Base-by-base conservation (phyloP, 2,888 invertebrate genomes). In the Anaspis maculata region DNA sequence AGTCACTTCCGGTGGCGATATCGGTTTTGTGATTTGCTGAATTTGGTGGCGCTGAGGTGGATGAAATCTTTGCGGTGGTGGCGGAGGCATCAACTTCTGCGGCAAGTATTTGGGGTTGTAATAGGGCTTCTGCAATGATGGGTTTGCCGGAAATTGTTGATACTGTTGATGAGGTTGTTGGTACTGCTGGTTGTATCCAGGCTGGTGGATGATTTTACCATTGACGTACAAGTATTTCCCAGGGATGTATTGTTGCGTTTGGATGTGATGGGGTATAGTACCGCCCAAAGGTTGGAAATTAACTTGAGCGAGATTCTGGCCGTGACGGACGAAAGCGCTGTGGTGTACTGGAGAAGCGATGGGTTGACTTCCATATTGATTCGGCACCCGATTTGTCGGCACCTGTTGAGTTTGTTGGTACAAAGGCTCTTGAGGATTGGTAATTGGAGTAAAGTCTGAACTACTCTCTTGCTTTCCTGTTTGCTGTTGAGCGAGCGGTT, bases 271-370 rank as follows among this genome's bases (percentile, higher is more conserved):
- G 1, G 44, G 45, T 27, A 36, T 37, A 3, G 37, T 27, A 22
- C 32, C 39, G 26, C 36, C 45, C 14, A 46, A 37, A 2, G 49
- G 49, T 38, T 51, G 51, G 22, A 43, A 42, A 16, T 43, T 48
- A 9, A 45, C 43, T 15, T 46, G 46, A 3, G 34, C 45, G 23
- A 37, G 50, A 47, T 44, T 52, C 39, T 42, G 50, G 2, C 42
- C 49, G 26, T 54, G 52, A 13, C 49, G 43, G 6, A 52, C 38
- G 24, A 50, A 48, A 10, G 49, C 30, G 30, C 45, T 48, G 28
- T 57, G 56, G 11, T 56, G 56, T 9, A 54, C 51, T 11, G 57
- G 56, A 29, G 46, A 43, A 9, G 48, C 51, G 21, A 50, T 42
- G 10, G 51, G 41, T 36, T 48, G 48, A n/a, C 49, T 41, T 19